Base-by-base conservation (phyloP, 1,140 invertebrate genomes). In the Papilio polyxenes region DNA sequence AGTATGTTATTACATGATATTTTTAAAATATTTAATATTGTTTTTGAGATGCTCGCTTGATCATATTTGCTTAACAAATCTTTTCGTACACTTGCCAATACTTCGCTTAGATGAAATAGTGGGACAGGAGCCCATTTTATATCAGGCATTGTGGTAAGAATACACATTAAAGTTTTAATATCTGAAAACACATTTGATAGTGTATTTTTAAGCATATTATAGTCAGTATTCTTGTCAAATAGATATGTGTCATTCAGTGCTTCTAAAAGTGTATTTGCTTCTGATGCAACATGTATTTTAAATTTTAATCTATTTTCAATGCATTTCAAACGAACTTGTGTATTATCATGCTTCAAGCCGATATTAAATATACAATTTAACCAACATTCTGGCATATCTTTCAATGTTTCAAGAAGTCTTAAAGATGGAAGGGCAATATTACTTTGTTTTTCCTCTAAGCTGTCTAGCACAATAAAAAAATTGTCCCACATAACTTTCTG, bases 371-470 rank as follows among this genome's bases (percentile, higher is more conserved):
- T 89, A 83, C 90, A 90, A 49, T 88, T 89, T 8, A 93, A 72
- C 93, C 93, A 94, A 84, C 86, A 89, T 51, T 85, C 62, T 0
- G 86, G 87, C 59, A 93, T 78, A 56, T 84, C 59, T 56, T 87
- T 85, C 7, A 92, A 48, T 48, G 23, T 84, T 23, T 89, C 87
- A 87, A 93, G 91, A 20, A 94, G 44, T 78, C 88, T 86, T 74
- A 94, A 83, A 11, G 93, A 94, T 69, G 93, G 93, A 15, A 93
- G 69, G 3, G 93, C 92, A 85, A 94, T 93, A 85, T 93, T 93
- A 82, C 89, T 91, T 80, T 94, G 93, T 59, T 92, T 92, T 75
- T 94, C 93, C 84, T 93, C 92, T 75, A 94, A 87, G 77, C 90
- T 94, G 20, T 94, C 93, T 56, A 94, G 82, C 13, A 94, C 83